Conservation (phyloP, 1,140 invertebrate genomes). For the Drosophila seguyi region DNA sequence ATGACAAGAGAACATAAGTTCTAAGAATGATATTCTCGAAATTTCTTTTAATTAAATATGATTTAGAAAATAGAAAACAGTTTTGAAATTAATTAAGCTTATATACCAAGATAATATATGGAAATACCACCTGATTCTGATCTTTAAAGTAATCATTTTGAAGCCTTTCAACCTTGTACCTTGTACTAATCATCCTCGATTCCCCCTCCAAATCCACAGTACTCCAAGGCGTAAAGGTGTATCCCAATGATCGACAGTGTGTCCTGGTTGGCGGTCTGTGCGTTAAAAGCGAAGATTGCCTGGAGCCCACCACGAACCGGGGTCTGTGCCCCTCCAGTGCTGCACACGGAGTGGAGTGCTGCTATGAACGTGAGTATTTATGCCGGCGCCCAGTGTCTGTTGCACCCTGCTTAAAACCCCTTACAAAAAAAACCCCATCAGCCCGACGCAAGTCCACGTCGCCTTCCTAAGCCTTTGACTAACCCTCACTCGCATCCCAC, state of each 20-base stretch:
- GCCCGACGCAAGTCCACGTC: slow-evolving; percentile 6
- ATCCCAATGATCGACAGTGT: slow-evolving; percentile 76
- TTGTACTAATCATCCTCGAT: background rate
- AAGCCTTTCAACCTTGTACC: no score
- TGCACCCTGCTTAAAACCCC: slow-evolving; percentile 28
- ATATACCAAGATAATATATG: no score
- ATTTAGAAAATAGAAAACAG: background rate
- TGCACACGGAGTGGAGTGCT: slow-evolving; percentile 81
- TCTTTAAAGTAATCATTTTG: background rate
- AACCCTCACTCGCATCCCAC: slow-evolving; percentile 6
- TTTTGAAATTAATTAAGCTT: background rate
- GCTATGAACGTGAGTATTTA: slow-evolving; percentile 83
- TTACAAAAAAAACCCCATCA: slow-evolving; percentile 37
- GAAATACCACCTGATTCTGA: background rate
- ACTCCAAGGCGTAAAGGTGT: slow-evolving; percentile 76
- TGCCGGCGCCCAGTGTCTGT: background rate
- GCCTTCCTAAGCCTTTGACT: background rate
- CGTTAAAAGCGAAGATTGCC: slow-evolving; percentile 72
- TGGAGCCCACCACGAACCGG: slow-evolving; percentile 59
- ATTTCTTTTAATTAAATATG: background rate
- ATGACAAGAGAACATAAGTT: no score
- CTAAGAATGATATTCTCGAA: background rate
- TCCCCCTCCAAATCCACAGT: slow-evolving; percentile 29
- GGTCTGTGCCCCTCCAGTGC: slow-evolving; percentile 80
- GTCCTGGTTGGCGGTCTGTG: slow-evolving; percentile 79